Conservation (phyloP, 2,888 invertebrate genomes). For the Coenonympha glycerion region DNA sequence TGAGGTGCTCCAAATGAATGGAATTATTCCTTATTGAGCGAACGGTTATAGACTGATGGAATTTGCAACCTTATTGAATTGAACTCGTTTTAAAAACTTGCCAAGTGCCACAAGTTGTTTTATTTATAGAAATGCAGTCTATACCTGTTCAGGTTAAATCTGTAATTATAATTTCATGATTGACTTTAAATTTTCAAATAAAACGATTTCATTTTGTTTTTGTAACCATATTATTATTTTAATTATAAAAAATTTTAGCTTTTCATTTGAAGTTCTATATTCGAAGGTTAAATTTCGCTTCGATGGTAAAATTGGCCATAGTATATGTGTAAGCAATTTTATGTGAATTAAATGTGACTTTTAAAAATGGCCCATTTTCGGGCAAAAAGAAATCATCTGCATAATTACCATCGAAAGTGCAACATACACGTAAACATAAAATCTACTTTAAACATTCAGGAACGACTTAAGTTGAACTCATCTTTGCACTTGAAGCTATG, state of each 20-base stretch:
- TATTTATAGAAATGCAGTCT: constrained; percentile 1
- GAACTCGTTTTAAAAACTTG: not conserved
- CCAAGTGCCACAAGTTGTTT: not conserved
- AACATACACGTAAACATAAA: not conserved
- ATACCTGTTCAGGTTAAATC: not conserved
- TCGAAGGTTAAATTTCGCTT: constrained; percentile 15
- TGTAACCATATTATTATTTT: not conserved
- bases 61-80: constrained; percentile 6
- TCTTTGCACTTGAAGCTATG: too few relatives aligned
- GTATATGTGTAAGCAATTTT: not conserved
- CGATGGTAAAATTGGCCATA: constrained; percentile 17
- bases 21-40: constrained; percentile 16
- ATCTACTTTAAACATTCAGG: too few relatives aligned
- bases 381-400: constrained; percentile 8
- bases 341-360: not conserved
- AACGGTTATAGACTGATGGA: constrained; percentile 15
- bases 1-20: constrained; percentile 18
- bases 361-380: constrained; percentile 12
- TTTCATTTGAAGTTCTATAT: too few relatives aligned
- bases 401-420: constrained; percentile 20
- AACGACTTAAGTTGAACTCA: too few relatives aligned
- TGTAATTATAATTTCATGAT: not conserved
- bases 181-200: not conserved
- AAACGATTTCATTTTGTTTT: not conserved
- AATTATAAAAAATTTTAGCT: not conserved